Percentiles rank a stretch among this genome's conserved stretches.
phyloP scores from a whole-genome alignment of 2,888 invertebrate species.

The Coleophora deauratella region DNA sequence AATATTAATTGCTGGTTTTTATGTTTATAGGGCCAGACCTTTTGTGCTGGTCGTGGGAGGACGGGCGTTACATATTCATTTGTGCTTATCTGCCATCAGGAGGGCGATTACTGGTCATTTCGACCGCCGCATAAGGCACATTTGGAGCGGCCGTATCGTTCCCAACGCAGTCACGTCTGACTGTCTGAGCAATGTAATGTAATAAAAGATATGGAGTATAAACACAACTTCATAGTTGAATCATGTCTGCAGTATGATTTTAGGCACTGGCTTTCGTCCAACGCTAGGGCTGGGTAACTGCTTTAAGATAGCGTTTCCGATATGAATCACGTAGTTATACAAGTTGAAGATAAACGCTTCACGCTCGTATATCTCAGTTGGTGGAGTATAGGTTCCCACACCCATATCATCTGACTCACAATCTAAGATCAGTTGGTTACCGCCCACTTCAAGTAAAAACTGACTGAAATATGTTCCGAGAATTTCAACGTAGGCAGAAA shows the following conservation, averaged over 20 bases:
- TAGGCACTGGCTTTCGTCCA: constrained; percentile 58
- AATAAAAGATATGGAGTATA: constrained; percentile 42
- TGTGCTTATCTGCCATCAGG: constrained; percentile 64
- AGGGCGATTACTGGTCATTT: constrained; percentile 55
- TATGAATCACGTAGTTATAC: constrained; percentile 43
- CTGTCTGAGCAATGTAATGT: constrained; percentile 33
- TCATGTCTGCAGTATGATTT: constrained; percentile 47
- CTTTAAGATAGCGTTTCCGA: constrained; percentile 39
- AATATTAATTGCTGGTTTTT: constrained; percentile 67
- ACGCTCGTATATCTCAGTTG: constrained; percentile 31
- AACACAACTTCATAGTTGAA: constrained; percentile 42
- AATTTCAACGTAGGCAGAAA: constrained; percentile 31
- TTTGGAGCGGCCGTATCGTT: constrained; percentile 35
- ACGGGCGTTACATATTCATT: constrained; percentile 66
- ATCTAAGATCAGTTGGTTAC: constrained; percentile 45
- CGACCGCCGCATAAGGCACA: constrained; percentile 44
- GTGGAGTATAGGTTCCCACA: constrained; percentile 55
- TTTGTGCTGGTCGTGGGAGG: constrained; percentile 62
- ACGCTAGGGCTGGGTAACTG: constrained; percentile 40
- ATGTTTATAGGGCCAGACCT: constrained; percentile 59
- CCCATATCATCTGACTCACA: constrained; percentile 56
- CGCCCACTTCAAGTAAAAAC: constrained; percentile 56
- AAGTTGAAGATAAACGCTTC: constrained; percentile 41
- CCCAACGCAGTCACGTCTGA: constrained; percentile 39
- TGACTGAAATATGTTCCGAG: constrained; percentile 43